These are phyloP conservation scores for Lophotis ruficrista DNA, from an alignment of 2,113 vertebrate species.

Conservation along the genomic window DNA sequence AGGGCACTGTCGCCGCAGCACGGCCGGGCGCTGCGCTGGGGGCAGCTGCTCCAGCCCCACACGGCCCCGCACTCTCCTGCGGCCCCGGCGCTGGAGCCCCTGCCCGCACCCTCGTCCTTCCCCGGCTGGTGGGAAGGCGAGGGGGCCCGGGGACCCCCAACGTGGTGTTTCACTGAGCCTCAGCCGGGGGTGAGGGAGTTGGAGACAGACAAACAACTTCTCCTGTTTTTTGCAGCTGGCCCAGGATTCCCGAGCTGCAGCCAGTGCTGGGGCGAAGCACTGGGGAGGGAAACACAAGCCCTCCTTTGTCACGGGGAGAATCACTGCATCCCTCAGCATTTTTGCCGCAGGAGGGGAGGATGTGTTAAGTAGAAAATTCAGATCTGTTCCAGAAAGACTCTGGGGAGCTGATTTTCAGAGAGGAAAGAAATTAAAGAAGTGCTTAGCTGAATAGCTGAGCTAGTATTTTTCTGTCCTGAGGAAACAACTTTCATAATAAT, in stretches of 20 bases:
- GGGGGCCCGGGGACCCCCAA: background rate
- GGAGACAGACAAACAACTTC: background rate
- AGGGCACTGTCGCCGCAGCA: background rate
- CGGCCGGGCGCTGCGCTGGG: background rate
- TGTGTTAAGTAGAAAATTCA: background rate
- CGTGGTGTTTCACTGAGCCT: background rate
- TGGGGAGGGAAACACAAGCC: background rate
- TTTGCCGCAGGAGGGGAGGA: background rate
- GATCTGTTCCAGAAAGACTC: background rate
- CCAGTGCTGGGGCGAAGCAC: background rate
- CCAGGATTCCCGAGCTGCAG: accelerated
- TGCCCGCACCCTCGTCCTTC: background rate
- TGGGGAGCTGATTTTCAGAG: background rate
- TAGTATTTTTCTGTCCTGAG: constrained; percentile 36
- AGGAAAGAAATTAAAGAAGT: constrained; percentile 37
- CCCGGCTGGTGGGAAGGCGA: accelerated
- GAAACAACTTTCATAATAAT: constrained; percentile 2
- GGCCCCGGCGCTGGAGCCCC: background rate
- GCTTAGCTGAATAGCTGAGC: constrained; percentile 42
- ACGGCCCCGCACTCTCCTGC: accelerated
- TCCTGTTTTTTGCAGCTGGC: accelerated
- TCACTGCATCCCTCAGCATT: background rate
- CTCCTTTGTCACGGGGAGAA: background rate
- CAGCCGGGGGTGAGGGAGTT: accelerated
- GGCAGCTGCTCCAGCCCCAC: background rate